phyloP scores from a whole-genome alignment of 2,888 invertebrate genomes.

The Cosmia pyralina region DNA sequence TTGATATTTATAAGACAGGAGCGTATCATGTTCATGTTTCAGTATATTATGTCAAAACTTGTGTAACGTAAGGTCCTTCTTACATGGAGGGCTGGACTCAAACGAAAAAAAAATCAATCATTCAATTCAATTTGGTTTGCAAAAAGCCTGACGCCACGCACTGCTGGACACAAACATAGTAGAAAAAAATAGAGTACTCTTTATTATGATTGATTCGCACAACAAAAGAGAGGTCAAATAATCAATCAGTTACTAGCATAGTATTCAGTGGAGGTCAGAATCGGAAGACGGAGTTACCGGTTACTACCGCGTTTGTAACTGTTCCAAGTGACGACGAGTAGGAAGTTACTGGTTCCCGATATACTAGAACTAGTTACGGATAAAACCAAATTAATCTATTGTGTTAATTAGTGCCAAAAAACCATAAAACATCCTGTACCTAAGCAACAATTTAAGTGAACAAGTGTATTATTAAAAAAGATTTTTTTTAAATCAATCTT shows the following conservation, averaged over 20 bases:
- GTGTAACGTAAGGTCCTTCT: background rate
- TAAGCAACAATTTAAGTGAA: background rate
- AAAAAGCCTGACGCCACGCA: too few relatives aligned
- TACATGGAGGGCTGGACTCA: background rate
- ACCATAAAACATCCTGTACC: background rate
- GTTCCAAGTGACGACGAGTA: background rate
- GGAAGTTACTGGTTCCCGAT: background rate
- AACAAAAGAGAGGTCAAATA: background rate
- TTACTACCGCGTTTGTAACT: background rate
- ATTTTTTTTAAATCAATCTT: too few relatives aligned
- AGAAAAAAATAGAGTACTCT: background rate
- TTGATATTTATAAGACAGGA: slow-evolving; percentile 3
- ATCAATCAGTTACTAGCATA: background rate
- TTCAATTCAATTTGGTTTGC: too few relatives aligned
- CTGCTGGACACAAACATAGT: background rate
- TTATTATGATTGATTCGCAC: background rate
- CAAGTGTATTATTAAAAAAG: too few relatives aligned
- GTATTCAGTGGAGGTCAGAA: background rate
- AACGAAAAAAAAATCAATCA: too few relatives aligned
- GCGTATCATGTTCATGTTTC: background rate
- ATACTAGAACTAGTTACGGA: background rate
- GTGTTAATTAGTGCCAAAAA: background rate
- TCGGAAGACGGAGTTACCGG: background rate
- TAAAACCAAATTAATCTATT: background rate
- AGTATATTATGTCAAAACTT: background rate